Evolutionary conservation across 1,140 invertebrate genomes (phyloP).

Genomic region (Dryas iulia): DNA sequence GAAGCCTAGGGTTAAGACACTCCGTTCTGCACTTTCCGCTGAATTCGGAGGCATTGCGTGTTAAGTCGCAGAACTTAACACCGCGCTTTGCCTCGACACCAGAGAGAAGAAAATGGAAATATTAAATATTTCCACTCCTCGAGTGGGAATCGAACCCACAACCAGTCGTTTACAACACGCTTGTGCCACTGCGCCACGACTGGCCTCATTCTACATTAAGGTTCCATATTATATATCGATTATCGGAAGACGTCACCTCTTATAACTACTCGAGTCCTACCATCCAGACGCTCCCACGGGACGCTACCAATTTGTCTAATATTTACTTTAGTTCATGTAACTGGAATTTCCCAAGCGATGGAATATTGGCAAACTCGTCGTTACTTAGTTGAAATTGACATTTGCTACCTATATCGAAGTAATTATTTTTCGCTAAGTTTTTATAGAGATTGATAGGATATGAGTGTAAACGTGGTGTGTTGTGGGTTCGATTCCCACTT

Average conservation of each 20-base stretch:
- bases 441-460: too few species aligned
- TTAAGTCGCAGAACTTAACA: too few species aligned
- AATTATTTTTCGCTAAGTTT: too few species aligned
- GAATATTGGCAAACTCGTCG: neutral
- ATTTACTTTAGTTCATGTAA: constrained; percentile 1
- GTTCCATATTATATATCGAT: neutral
- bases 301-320: neutral
- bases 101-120: too few species aligned
- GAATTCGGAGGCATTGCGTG: too few species aligned
- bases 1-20: too few species aligned
- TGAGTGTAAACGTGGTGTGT: too few species aligned
- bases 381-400: neutral
- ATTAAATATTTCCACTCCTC: too few species aligned
- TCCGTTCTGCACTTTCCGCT: too few species aligned
- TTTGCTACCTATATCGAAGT: neutral
- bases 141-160: too few species aligned
- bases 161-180: rapidly evolving
- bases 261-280: neutral
- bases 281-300: neutral
- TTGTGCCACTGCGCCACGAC: neutral
- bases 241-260: neutral
- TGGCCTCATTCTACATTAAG: neutral
- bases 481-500: too few species aligned
- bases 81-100: too few species aligned
- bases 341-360: neutral